Conservation (phyloP, 2,888 invertebrate genomes). For the Drosophila maculinotata region DNA sequence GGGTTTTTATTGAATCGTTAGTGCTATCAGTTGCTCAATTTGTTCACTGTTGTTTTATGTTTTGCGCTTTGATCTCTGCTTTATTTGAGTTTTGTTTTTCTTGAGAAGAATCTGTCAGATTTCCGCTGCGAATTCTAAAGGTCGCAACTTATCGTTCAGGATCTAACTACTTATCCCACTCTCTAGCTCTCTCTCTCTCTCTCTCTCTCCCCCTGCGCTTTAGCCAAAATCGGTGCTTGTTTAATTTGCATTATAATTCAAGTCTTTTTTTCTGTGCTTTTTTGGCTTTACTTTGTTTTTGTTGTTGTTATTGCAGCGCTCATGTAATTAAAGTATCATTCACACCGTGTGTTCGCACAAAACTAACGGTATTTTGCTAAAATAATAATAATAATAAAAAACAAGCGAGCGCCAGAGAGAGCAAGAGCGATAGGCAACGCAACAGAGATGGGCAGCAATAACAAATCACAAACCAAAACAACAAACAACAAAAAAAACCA, state of each 20-base stretch:
- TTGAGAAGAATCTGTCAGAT: constrained; percentile 20
- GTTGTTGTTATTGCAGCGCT: constrained; percentile 41
- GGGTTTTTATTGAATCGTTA: neutral
- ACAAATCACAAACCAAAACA: constrained; percentile 27
- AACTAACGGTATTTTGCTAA: constrained; percentile 78
- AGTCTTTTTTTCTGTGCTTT: constrained; percentile 82
- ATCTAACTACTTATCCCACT: constrained; percentile 6
- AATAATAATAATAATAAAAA: constrained; percentile 66
- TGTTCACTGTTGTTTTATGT: neutral
- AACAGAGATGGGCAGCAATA: constrained; percentile 32
- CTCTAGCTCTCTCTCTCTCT: neutral
- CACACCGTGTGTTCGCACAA: constrained; percentile 79
- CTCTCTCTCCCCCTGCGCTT: constrained; percentile 59
- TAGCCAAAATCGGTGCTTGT: constrained; percentile 43
- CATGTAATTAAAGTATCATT: constrained; percentile 79
- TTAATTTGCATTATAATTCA: constrained; percentile 58
- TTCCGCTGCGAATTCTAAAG: constrained; percentile 11
- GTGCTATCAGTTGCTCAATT: neutral
- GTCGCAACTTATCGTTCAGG: constrained; percentile 20
- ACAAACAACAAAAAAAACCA: constrained; percentile 6
- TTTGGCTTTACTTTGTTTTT: constrained; percentile 6
- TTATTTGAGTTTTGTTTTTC: constrained; percentile 8
- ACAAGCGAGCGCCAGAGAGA: constrained; percentile 9
- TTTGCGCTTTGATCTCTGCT: neutral
- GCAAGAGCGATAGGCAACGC: neutral